Conservation (phyloP, 2,888 invertebrate genomes). For the Eutolmus rufibarbis region DNA sequence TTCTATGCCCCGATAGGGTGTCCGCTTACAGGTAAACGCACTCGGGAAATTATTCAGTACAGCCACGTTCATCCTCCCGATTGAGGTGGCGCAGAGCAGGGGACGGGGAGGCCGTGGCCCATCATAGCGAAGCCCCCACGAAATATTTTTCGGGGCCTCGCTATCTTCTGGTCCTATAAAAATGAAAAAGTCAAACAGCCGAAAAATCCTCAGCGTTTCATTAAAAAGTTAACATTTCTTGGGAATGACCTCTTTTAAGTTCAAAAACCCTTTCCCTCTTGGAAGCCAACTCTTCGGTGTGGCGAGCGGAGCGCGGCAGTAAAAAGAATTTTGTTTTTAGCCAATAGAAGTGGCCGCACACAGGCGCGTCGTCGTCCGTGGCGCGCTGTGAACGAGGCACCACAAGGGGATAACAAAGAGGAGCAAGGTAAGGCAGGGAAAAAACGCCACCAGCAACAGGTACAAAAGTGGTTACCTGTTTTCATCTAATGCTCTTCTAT, state of each 20-base stretch:
- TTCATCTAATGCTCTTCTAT: slow-evolving; percentile 37
- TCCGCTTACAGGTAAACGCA: slow-evolving; percentile 35
- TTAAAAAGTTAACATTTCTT: slow-evolving; percentile 37
- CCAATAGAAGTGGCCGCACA: slow-evolving; percentile 26
- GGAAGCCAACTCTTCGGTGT: slow-evolving; percentile 6
- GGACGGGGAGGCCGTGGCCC: background rate
- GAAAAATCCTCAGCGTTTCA: slow-evolving; percentile 23
- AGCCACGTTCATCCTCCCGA: slow-evolving; percentile 6
- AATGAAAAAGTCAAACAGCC: slow-evolving; percentile 20
- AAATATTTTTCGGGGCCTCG: background rate
- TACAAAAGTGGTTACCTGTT: slow-evolving; percentile 40
- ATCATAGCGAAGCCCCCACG: background rate
- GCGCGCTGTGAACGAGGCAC: background rate
- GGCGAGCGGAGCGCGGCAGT: background rate
- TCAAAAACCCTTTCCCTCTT: slow-evolving; percentile 42
- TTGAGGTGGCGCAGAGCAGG: background rate
- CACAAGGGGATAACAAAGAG: slow-evolving; percentile 38
- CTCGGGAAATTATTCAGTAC: slow-evolving; percentile 18
- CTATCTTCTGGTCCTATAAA: background rate
- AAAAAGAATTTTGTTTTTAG: slow-evolving; percentile 21
- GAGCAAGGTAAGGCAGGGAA: slow-evolving; percentile 39
- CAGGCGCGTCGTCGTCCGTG: background rate
- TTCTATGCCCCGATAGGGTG: slow-evolving; percentile 28
- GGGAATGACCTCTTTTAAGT: slow-evolving; percentile 42
- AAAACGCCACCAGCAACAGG: slow-evolving; percentile 41